These are phyloP conservation scores for Labeo calbasu DNA, from an alignment of 2,797 vertebrate species.

Conservation along the genomic window DNA sequence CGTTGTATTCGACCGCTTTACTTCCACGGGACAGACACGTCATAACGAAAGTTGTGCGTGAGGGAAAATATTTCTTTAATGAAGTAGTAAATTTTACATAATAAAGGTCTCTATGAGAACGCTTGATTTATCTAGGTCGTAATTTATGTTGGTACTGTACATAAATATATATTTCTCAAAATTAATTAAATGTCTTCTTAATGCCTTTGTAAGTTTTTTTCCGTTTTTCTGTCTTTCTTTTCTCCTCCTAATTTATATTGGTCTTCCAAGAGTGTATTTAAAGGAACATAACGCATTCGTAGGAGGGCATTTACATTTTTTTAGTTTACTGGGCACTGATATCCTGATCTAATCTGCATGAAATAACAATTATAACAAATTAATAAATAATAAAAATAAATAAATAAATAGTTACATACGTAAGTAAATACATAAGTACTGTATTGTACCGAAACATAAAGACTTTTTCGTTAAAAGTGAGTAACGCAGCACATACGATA, in stretches of 20 bases:
- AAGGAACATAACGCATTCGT: too few species aligned
- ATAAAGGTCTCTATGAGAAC: neutral
- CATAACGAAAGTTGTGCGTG: neutral
- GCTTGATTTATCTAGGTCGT: neutral
- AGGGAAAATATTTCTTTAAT: neutral
- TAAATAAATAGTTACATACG: too few species aligned
- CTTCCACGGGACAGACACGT: neutral
- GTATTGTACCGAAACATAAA: neutral
- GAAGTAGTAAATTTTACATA: neutral
- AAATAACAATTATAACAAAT: neutral
- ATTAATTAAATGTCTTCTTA: neutral
- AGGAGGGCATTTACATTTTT: neutral
- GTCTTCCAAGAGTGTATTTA: neutral
- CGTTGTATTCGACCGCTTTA: neutral
- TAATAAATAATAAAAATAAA: neutral
- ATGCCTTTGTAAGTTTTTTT: too few species aligned
- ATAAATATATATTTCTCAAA: neutral
- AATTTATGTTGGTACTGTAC: neutral
- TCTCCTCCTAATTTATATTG: neutral
- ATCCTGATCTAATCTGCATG: neutral
- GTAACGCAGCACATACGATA: accelerated
- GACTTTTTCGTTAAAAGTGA: constrained; percentile 29
- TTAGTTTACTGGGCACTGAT: neutral
- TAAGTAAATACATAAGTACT: neutral
- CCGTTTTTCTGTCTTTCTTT: neutral